These are phyloP conservation scores for Dromius quadrimaculatus DNA, from an alignment of 2,888 invertebrate species.

Conservation along the genomic window DNA sequence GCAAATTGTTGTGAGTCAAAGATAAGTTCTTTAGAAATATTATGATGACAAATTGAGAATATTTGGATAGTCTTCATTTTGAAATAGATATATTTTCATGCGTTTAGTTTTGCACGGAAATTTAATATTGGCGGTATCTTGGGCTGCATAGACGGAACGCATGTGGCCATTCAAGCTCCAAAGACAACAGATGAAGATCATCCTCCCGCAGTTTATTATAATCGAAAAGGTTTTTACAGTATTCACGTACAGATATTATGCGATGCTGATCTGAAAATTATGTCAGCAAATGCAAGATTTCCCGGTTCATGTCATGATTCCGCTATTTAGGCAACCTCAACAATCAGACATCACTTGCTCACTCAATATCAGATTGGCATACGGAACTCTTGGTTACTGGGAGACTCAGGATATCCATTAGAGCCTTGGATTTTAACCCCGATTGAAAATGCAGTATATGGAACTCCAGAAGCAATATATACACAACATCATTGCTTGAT, in stretches of 20 bases:
- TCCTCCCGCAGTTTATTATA: background rate
- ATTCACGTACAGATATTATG: constrained; percentile 53
- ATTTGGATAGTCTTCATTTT: too few relatives aligned
- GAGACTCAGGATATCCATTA: constrained; percentile 57
- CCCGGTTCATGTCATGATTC: constrained; percentile 57
- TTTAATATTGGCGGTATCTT: too few relatives aligned
- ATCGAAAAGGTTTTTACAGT: background rate
- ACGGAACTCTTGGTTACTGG: constrained; percentile 38
- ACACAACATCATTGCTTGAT: constrained; percentile 27
- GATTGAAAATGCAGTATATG: too few relatives aligned
- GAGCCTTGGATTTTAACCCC: constrained; percentile 58
- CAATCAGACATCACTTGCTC: background rate
- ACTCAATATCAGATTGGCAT: background rate
- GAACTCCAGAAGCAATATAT: constrained; percentile 54
- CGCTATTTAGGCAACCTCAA: constrained; percentile 57
- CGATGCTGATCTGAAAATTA: constrained; percentile 55
- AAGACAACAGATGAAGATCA: background rate
- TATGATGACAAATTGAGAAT: too few relatives aligned
- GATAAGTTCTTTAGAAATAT: too few relatives aligned
- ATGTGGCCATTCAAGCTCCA: background rate
- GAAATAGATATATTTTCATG: too few relatives aligned
- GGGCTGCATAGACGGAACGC: background rate
- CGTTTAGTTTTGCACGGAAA: too few relatives aligned
- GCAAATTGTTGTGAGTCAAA: too few relatives aligned
- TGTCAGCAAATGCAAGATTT: constrained; percentile 57